Conservation (phyloP, 2,797 vertebrate genomes). For the Pseudotriccus pelzelni region DNA sequence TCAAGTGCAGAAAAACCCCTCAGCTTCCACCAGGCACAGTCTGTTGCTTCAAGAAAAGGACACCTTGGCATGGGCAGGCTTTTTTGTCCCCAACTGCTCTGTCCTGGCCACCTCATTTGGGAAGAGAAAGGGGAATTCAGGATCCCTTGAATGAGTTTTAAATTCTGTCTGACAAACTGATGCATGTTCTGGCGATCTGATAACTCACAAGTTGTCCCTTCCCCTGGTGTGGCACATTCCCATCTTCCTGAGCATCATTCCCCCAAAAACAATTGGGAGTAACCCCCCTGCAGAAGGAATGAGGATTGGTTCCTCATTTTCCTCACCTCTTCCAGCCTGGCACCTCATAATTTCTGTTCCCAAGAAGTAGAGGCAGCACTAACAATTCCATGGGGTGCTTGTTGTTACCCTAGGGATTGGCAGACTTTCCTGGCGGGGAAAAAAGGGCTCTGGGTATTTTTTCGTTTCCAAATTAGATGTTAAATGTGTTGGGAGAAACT, state of each 20-base stretch:
- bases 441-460: not conserved
- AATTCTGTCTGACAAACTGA: not conserved
- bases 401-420: not conserved
- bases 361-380: not conserved
- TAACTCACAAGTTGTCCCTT: not conserved
- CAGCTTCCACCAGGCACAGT: not conserved
- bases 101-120: not conserved
- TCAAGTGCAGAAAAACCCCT: not conserved
- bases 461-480: not conserved
- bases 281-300: not conserved
- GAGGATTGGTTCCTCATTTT: not conserved
- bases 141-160: not conserved
- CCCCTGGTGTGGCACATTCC: not conserved
- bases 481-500: not conserved
- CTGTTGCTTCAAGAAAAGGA: not conserved
- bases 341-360: not conserved
- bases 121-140: not conserved
- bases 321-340: not conserved
- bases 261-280: not conserved
- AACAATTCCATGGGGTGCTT: not conserved
- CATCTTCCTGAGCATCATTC: not conserved
- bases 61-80: not conserved
- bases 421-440: not conserved
- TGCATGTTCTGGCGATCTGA: not conserved
- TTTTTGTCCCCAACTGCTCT: not conserved